Conservation (phyloP, 2,113 vertebrate species). For the Tragulus kanchil region DNA sequence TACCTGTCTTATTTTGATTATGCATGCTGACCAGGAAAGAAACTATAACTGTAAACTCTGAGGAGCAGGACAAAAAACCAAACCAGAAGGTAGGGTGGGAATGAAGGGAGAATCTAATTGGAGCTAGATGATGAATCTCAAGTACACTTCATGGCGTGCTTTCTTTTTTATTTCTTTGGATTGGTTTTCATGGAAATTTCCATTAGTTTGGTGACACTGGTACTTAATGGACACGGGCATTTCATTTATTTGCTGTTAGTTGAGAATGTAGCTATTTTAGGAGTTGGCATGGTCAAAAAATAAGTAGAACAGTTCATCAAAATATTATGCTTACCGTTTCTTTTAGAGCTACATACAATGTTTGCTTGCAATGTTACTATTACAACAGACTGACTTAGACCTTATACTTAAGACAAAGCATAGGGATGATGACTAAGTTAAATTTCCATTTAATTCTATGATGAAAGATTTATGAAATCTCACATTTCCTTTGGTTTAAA, state of each 20-base stretch:
- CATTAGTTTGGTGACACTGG: neutral
- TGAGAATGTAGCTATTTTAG: neutral
- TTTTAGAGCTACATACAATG: neutral
- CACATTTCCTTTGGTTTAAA: neutral
- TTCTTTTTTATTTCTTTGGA: conserved; percentile 29
- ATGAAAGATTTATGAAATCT: neutral
- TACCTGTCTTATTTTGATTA: neutral
- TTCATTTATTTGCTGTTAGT: conserved; percentile 1
- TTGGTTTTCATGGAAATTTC: neutral
- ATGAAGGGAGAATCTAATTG: neutral
- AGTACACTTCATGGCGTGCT: neutral
- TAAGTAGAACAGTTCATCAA: neutral
- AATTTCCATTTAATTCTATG: neutral
- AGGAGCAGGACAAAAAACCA: neutral
- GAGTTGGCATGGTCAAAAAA: neutral
- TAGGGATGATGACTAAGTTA: neutral
- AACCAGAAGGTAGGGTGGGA: neutral
- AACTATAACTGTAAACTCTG: neutral
- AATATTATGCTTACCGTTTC: neutral
- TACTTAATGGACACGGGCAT: neutral
- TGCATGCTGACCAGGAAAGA: neutral
- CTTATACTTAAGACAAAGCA: conserved; percentile 5
- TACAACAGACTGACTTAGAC: neutral
- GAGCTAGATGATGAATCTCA: neutral
- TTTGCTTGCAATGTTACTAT: neutral